phyloP scores from a whole-genome alignment of 1,140 invertebrate species.

The Geopemphigus sp. region DNA sequence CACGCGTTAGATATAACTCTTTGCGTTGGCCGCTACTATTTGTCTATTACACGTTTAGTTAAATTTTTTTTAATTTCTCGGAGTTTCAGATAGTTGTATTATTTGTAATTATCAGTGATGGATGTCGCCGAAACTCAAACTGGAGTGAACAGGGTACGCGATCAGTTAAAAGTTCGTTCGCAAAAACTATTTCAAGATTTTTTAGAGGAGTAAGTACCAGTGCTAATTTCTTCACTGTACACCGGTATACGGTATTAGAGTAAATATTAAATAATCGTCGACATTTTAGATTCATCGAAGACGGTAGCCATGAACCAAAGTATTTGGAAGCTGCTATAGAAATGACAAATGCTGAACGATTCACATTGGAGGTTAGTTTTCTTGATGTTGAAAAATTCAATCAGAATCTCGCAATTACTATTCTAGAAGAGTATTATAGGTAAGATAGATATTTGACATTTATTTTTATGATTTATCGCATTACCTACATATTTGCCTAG shows the following conservation, averaged over 20 bases:
- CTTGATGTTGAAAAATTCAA: constrained; percentile 95
- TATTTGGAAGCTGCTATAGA: constrained; percentile 82
- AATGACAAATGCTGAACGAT: constrained; percentile 82
- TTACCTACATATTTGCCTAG: constrained; percentile 58
- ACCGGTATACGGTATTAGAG: background rate
- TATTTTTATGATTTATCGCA: background rate
- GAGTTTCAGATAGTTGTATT: background rate
- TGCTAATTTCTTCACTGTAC: background rate
- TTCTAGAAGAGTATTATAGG: constrained; percentile 95
- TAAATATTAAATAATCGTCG: background rate
- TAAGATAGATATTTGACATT: constrained; percentile 54
- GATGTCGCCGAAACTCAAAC: constrained; percentile 57
- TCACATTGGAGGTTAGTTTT: constrained; percentile 92
- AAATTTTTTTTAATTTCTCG: too few species aligned
- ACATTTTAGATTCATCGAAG: constrained; percentile 70
- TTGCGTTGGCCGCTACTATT: too few species aligned
- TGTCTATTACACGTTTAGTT: too few species aligned
- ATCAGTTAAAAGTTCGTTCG: constrained; percentile 86
- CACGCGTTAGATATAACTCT: too few species aligned
- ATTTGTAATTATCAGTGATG: background rate
- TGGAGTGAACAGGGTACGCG: constrained; percentile 69
- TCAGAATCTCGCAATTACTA: constrained; percentile 85
- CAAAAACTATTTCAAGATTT: constrained; percentile 97
- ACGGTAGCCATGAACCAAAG: constrained; percentile 73
- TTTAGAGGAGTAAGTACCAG: constrained; percentile 79